Conservation (phyloP, 2,888 invertebrate species). For the Romanomermis culicivorax region DNA sequence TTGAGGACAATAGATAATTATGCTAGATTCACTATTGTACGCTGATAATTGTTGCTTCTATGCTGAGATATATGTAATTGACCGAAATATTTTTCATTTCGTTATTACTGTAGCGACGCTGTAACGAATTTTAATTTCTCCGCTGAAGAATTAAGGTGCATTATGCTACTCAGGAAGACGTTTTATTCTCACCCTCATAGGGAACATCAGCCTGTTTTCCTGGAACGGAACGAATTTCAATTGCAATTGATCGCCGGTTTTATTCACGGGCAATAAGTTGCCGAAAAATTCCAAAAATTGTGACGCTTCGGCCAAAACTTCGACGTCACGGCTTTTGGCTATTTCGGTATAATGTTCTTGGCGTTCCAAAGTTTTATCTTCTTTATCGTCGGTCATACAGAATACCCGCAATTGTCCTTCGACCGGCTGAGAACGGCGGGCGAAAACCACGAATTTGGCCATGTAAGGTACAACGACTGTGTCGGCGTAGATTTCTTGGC, state of each 20-base stretch:
- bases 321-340: constrained; percentile 87
- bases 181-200: constrained; percentile 60
- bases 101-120: too few species aligned
- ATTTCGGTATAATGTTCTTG: constrained; percentile 80
- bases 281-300: constrained; percentile 91
- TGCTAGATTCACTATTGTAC: too few species aligned
- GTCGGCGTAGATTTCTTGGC: constrained; percentile 89
- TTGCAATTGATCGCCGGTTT: constrained; percentile 81
- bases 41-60: too few species aligned
- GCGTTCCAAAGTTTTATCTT: constrained; percentile 83
- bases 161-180: too few species aligned
- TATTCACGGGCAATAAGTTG: constrained; percentile 77
- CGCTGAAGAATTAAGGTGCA: too few species aligned
- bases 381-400: constrained; percentile 85
- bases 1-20: too few species aligned
- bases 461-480: constrained; percentile 97
- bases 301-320: constrained; percentile 77
- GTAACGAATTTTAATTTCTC: too few species aligned
- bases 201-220: constrained; percentile 87
- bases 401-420: constrained; percentile 53
- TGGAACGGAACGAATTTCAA: constrained; percentile 86
- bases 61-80: too few species aligned
- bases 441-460: constrained; percentile 96
- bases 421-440: constrained; percentile 71
- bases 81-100: too few species aligned